Evolutionary conservation across 2,888 invertebrate genomes (phyloP), one percentile per base, ranked within the genome.

Genomic region (Drosophila atripex): DNA sequence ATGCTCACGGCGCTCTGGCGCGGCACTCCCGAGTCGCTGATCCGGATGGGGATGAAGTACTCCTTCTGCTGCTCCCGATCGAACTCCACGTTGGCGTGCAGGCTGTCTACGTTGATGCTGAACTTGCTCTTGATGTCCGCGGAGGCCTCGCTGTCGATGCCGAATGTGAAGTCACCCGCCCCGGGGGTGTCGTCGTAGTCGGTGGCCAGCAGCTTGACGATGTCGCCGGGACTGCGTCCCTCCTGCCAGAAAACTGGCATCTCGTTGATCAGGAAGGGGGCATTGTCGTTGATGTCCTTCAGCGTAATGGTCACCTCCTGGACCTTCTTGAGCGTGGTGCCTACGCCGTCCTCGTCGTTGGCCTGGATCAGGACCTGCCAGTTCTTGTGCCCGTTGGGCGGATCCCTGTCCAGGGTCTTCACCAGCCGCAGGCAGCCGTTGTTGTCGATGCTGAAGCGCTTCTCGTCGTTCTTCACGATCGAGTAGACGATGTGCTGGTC

Each of bases 211-310:
- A 97, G 91, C 50, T 93, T 93, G 11, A 95, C 95, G 65, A 95
- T 94, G 66, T 93, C 93, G 0, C 95, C 96, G 0, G 95, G 94
- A 1, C 92, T 92, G 75, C 95, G 94, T 88, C 96, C 96, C 92
- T 97, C 97, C 79, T 94, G 93, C 97, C 97, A 97, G 28, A 97
- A 94, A 0, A 97, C 95, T 0, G 96, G 95, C 90, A 96, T 95
- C 3, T 94, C 94, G 88, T 96, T 96, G 43, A 95, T 95, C 68
- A 97, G 93, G 89, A 95, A 95, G 0, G 99, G 99, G 0, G 97
- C 96, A 90, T 99, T 98, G 90, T 99, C 99, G 90, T 99, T 99
- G 86, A 98, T 96, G 88, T 99, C 99, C 4, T 93, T 93, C 25
- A 95, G 90, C 71, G 93, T 93, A 70, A 95, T 93, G 46, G 93